phyloP scores from a whole-genome alignment of 2,888 invertebrate species.

The Hylaea fasciaria region DNA sequence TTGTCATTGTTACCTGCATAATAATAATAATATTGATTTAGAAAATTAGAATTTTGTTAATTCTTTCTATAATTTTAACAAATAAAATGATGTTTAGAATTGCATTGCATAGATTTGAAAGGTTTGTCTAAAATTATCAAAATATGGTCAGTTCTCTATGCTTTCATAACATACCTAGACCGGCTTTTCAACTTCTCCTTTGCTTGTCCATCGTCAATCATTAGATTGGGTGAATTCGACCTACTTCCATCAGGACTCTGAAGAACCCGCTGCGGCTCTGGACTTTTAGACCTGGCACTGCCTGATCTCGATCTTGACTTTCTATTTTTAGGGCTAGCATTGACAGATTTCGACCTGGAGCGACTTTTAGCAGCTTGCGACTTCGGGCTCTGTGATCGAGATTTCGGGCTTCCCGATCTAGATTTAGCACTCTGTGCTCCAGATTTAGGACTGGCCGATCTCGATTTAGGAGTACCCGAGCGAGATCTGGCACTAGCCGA shows the following conservation, averaged over 20 bases:
- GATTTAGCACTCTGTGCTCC: slow-evolving; percentile 65
- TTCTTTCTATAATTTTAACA: too few relatives aligned
- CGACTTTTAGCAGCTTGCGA: slow-evolving; percentile 58
- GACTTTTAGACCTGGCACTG: slow-evolving; percentile 42
- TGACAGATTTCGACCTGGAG: slow-evolving; percentile 38
- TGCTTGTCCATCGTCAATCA: slow-evolving; percentile 78
- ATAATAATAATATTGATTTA: too few relatives aligned
- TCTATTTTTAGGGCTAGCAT: slow-evolving; percentile 36
- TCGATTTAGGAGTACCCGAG: slow-evolving; percentile 61
- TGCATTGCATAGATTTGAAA: too few relatives aligned
- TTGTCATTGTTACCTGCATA: too few relatives aligned
- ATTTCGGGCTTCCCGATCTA: slow-evolving; percentile 63
- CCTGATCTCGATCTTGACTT: slow-evolving; percentile 52
- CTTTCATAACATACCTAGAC: slow-evolving; percentile 61
- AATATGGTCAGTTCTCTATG: neutral
- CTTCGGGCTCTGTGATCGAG: slow-evolving; percentile 57
- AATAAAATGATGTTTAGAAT: too few relatives aligned
- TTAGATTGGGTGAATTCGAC: slow-evolving; percentile 82
- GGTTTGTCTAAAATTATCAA: too few relatives aligned
- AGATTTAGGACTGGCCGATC: slow-evolving; percentile 66
- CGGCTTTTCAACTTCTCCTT: slow-evolving; percentile 73
- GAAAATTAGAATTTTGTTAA: too few relatives aligned
- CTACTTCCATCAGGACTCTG: slow-evolving; percentile 66
- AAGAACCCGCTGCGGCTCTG: slow-evolving; percentile 67
- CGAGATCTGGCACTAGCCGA: slow-evolving; percentile 66